These are phyloP conservation scores for Agriotes lineatus DNA, from an alignment of 2,888 invertebrate species.

Conservation along the genomic window DNA sequence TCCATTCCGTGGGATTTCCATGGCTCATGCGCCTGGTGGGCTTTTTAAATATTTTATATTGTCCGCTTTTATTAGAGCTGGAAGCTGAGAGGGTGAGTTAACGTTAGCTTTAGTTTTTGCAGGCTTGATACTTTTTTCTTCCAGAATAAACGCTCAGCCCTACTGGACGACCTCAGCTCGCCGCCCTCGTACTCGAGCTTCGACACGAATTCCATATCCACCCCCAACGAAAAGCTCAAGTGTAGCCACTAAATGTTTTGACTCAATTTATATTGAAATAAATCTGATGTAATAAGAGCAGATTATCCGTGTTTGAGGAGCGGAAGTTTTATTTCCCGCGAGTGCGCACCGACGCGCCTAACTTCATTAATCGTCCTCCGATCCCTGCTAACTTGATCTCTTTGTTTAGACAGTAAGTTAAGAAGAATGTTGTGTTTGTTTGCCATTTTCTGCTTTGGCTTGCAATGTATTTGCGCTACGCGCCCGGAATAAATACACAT, in stretches of 20 bases:
- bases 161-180: constrained; percentile 8
- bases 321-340: constrained; percentile 45
- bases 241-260: constrained; percentile 41
- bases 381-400: constrained; percentile 60
- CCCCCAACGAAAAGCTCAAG: constrained; percentile 7
- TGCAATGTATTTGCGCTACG: constrained; percentile 33
- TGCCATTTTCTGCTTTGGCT: constrained; percentile 55
- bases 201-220: constrained; percentile 31
- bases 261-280: constrained; percentile 44
- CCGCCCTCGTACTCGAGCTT: constrained; percentile 35
- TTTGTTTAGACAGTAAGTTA: constrained; percentile 64
- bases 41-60: constrained; percentile 76
- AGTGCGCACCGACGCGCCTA: constrained; percentile 52
- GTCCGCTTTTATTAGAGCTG: constrained; percentile 73
- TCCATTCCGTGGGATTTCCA: constrained; percentile 77
- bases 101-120: neutral
- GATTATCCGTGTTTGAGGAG: constrained; percentile 34
- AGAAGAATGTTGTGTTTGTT: constrained; percentile 64
- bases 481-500: constrained; percentile 34
- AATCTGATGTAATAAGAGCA: constrained; percentile 44
- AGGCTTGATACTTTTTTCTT: neutral
- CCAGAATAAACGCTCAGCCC: constrained; percentile 7
- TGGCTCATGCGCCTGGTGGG: constrained; percentile 82
- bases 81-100: constrained; percentile 47
- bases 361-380: constrained; percentile 59